Base-by-base conservation (phyloP, 2,797 vertebrate genomes). In the Arrhamphus sclerolepis region DNA sequence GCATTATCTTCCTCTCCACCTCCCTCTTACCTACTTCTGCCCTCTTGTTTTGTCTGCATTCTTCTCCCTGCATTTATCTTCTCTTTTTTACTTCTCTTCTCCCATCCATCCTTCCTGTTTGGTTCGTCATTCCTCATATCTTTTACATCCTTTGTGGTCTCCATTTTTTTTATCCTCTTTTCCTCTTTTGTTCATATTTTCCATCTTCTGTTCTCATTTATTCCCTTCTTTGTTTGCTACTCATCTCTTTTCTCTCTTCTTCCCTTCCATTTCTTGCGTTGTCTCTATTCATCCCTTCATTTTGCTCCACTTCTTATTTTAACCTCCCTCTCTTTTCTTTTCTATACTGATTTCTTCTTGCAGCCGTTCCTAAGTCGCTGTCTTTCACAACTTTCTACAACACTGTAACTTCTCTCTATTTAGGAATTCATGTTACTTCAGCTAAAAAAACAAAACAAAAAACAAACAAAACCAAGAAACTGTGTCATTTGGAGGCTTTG, bases 1-100 rank as follows among this genome's bases (percentile, higher is more conserved):
- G 34, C 67, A 77, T 76, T 65, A 47, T 79, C 66, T 22, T 63
- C 31, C 13, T 43, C 48, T 64, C 17, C 24, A 60, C 54, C 54
- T 47, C 47, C 46, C 16, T 39, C 19, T 41, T 46, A 38, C 48
- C 62, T 62, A 69, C 50, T 44, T 55, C 20, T 29, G 0, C 39
- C 21, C 20, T 62, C 56, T 41, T 62, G 46, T 62, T 70, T 56
- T 44, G 39, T 50, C 59, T 52, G 10, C 51, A 66, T 70, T 79
- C 28, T 46, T 75, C 24, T 56, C 9, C 38, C 31, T 52, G 29
- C 14, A 16, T 19, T 46, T 34, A 22, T 28, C 5, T 39, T 39
- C 46, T 47, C 2, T 26, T 28, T 29, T 10, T 21, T 4, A 47
- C 4, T 31, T 19, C 20, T 18, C 17, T 8, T 2, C 18, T n/a